Evolutionary conservation across 30 jellyfish, hydroid and myxozoan species (phyloP).

Genomic region (Hydractinia echinata): DNA sequence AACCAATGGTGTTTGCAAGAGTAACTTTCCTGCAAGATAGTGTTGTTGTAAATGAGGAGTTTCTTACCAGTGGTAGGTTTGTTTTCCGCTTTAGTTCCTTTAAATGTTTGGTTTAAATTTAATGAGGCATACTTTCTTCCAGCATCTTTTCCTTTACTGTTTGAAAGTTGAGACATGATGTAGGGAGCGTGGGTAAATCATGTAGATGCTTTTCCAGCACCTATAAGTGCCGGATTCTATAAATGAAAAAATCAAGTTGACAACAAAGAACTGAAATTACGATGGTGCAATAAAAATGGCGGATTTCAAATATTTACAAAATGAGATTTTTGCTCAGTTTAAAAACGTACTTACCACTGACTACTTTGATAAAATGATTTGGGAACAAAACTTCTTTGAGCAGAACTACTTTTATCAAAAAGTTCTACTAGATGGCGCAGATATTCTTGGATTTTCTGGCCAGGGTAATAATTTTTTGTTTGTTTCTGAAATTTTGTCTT

Average conservation of each 20-base stretch:
- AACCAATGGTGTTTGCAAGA: too few relatives aligned
- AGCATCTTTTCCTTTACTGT: constrained; percentile 86
- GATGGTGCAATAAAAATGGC: constrained; percentile 62
- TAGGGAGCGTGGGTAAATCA: constrained; percentile 81
- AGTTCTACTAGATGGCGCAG: constrained; percentile 3
- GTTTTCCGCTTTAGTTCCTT: constrained; percentile 83
- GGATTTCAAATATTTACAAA: constrained; percentile 48
- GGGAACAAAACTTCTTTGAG: not conserved
- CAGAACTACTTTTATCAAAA: not conserved
- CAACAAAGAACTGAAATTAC: constrained; percentile 34
- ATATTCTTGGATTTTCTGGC: constrained; percentile 5
- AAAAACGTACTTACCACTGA: constrained; percentile 8
- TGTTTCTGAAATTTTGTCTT: not conserved
- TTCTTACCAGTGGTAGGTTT: constrained; percentile 88
- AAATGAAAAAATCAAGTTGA: constrained; percentile 29
- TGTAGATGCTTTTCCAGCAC: constrained; percentile 81
- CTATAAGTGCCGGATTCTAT: constrained; percentile 93
- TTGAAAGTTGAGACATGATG: constrained; percentile 95
- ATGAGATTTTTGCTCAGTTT: not conserved
- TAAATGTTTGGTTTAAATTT: constrained; percentile 84
- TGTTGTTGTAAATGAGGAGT: too few relatives aligned
- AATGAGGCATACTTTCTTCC: constrained; percentile 86
- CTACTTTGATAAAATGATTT: not conserved
- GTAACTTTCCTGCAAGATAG: too few relatives aligned
- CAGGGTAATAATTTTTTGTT: constrained; percentile 7